Evolutionary conservation across 2,888 invertebrate genomes (phyloP), one percentile per base, ranked within the genome.

Genomic region (Rhagonycha lutea): DNA sequence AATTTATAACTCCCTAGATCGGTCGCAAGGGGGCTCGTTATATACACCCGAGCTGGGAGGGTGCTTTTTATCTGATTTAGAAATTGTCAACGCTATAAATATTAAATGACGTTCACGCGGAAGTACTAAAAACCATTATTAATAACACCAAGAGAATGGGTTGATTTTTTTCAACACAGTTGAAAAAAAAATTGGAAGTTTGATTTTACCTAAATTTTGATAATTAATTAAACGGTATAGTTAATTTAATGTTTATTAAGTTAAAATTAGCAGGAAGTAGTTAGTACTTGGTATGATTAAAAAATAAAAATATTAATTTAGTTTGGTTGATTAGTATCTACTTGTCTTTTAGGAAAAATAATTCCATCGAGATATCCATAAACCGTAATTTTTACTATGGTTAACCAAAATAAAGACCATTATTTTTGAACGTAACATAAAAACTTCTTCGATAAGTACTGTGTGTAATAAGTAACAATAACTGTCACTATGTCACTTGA

Each of bases 401-500:
- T 26, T 63, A 63, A 65, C 63, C 61, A 70, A 74, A 69, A 73
- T 69, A 65, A 69, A 63, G 32, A 68, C 72, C 61, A 68, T 73
- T 73, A 73, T 32, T 68, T 74, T 74, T 60, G n/a, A 69, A 69
- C 69, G 24, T 69, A 63, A 23, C 65, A 72, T 69, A 74, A 74
- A 70, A 32, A 69, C 62, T 61, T 26, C 14, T 61, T 67, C 26
- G 70, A 69, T 67, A 32, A 73, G 68, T 67, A 73, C 75, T 74
- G 70, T 32, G 76, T 76, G 80, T 78, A 81, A 80, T 83, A 82
- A 79, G 80, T 82, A 83, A 81, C 83, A 78, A 82, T 83, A 83
- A 83, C 80, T 80, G 83, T 83, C 83, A 82, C 79, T 75, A 79
- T 79, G 83, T 81, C 80, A 83, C 80, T 77, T 79, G 83, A 83